phyloP scores from a whole-genome alignment of 1,140 invertebrate species.

The Penaeus chinensis region DNA sequence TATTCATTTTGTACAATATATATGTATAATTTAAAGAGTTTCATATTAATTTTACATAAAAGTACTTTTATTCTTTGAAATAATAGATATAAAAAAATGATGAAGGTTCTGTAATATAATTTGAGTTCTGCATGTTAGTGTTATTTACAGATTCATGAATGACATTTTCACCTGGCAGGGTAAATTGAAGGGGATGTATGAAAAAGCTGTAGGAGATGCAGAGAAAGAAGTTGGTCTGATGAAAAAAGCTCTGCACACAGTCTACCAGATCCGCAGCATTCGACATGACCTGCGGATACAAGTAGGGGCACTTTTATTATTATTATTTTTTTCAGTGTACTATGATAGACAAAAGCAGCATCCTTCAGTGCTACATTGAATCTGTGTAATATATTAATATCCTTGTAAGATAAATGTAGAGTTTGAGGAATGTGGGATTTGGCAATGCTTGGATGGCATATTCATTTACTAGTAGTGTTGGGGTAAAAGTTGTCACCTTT shows the following conservation, averaged over 20 bases:
- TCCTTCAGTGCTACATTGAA: background rate
- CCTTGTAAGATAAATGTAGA: no score
- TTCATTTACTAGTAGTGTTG: no score
- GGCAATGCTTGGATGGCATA: no score
- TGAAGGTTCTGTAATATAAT: background rate
- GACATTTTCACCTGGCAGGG: slow-evolving; percentile 37
- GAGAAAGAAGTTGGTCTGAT: slow-evolving; percentile 87
- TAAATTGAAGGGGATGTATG: slow-evolving; percentile 62
- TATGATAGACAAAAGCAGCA: no score
- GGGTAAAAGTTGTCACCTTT: no score
- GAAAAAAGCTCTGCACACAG: slow-evolving; percentile 83
- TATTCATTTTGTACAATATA: background rate
- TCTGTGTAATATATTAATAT: no score
- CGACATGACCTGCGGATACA: slow-evolving; percentile 89
- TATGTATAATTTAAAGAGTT: background rate
- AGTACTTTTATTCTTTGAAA: no score
- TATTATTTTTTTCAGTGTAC: slow-evolving; percentile 49
- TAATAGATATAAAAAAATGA: background rate
- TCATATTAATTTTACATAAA: no score
- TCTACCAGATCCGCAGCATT: slow-evolving; percentile 90
- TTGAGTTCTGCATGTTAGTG: background rate
- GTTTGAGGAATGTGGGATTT: no score
- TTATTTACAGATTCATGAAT: background rate
- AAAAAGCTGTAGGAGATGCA: slow-evolving; percentile 79
- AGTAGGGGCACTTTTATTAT: slow-evolving; percentile 68